Conservation (phyloP, 2,797 vertebrate species). For the Anguilla marmorata region DNA sequence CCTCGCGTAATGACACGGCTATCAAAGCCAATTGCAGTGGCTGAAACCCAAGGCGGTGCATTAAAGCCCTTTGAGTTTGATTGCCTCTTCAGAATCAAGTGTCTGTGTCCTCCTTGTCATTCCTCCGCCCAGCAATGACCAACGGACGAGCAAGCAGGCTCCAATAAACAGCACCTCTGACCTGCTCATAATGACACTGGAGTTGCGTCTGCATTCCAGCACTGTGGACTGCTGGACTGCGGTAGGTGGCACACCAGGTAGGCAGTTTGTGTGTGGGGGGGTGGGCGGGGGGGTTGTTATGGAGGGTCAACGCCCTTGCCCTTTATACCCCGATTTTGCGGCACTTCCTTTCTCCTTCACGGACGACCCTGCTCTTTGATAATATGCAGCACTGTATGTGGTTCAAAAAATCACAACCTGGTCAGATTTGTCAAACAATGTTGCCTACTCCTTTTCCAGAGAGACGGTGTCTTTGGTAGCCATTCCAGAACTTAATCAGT, state of each 20-base stretch:
- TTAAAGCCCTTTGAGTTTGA: slow-evolving; percentile 77
- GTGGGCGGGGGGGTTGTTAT: not conserved
- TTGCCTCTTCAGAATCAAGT: slow-evolving; percentile 80
- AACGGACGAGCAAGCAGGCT: slow-evolving; percentile 25
- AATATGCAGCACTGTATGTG: not conserved
- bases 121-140: slow-evolving; percentile 54
- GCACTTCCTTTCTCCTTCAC: not conserved
- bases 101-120: slow-evolving; percentile 72
- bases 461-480: not conserved
- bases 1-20: slow-evolving; percentile 78
- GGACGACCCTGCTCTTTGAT: not conserved
- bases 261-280: no score
- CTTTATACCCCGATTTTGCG: not conserved
- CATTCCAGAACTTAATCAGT: slow-evolving; percentile 7
- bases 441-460: not conserved
- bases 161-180: slow-evolving; percentile 29
- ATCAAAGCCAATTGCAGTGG: slow-evolving; percentile 79
- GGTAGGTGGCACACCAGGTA: not conserved
- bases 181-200: not conserved
- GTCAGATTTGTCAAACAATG: slow-evolving; percentile 7
- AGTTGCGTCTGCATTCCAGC: not conserved
- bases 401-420: not conserved
- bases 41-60: slow-evolving; percentile 77
- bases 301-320: not conserved
- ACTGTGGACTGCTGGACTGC: not conserved